These are phyloP conservation scores for Schrankia costaestrigalis DNA, from an alignment of 2,888 invertebrate genomes.

Conservation along the genomic window DNA sequence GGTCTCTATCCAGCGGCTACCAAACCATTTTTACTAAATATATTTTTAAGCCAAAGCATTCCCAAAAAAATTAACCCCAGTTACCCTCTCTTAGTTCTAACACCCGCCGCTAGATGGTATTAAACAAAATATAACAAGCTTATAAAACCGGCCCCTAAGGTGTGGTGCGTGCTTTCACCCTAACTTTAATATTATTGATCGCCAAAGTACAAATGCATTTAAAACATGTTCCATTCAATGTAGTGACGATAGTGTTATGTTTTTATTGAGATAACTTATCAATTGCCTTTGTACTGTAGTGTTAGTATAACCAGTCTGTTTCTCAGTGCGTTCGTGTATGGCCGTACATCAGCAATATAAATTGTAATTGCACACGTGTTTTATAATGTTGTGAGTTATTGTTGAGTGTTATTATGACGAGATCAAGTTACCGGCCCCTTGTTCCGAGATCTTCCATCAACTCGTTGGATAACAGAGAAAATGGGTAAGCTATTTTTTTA, in stretches of 20 bases:
- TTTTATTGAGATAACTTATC: slow-evolving; percentile 54
- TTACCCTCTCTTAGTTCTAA: slow-evolving; percentile 21
- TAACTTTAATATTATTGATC: slow-evolving; percentile 64
- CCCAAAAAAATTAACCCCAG: no score
- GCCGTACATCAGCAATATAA: slow-evolving; percentile 13
- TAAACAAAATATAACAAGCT: slow-evolving; percentile 39
- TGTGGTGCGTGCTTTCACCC: slow-evolving; percentile 72
- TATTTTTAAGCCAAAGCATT: no score
- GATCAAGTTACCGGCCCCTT: slow-evolving; percentile 70
- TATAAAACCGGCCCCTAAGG: slow-evolving; percentile 49
- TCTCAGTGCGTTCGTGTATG: slow-evolving; percentile 41
- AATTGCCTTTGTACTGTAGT: slow-evolving; percentile 35
- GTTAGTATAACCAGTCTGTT: slow-evolving; percentile 50
- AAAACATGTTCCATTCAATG: no score
- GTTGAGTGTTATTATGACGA: slow-evolving; percentile 53
- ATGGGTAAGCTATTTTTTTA: slow-evolving; percentile 54
- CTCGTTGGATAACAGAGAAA: slow-evolving; percentile 62
- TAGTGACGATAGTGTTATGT: no score
- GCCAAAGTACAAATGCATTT: slow-evolving; percentile 37
- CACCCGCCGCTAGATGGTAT: slow-evolving; percentile 54
- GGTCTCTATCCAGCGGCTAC: no score
- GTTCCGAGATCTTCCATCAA: slow-evolving; percentile 67
- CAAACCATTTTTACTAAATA: no score
- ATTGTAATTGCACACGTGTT: slow-evolving; percentile 15
- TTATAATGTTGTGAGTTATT: slow-evolving; percentile 25